A percentile compares a stretch with the other conserved stretches of the same genome.
Evolutionary conservation across 2,797 vertebrate species (phyloP).

Genomic region (Meda fulgida): DNA sequence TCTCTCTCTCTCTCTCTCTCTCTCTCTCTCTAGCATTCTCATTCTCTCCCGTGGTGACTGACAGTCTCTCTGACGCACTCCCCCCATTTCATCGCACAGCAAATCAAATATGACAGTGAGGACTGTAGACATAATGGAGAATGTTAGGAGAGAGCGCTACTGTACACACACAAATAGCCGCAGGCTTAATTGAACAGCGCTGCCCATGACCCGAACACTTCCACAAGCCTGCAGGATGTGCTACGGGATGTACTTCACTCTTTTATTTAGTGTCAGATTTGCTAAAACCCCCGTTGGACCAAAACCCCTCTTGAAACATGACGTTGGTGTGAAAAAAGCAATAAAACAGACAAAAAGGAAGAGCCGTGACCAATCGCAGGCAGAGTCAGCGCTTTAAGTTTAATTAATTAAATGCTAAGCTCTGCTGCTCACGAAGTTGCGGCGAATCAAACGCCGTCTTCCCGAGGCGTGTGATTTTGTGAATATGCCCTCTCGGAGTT

Average conservation of each 20-base stretch:
- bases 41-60: slow-evolving; percentile 55
- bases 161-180: slow-evolving; percentile 67
- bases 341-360: slow-evolving; percentile 35
- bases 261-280: slow-evolving; percentile 30
- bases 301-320: background rate
- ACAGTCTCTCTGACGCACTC: slow-evolving; percentile 57
- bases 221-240: slow-evolving; percentile 30
- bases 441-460: slow-evolving; percentile 11
- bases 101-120: slow-evolving; percentile 81
- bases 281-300: background rate
- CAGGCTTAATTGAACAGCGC: slow-evolving; percentile 65
- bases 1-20: slow-evolving; percentile 34
- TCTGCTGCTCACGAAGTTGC: slow-evolving; percentile 14
- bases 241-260: slow-evolving; percentile 1
- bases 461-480: slow-evolving; percentile 16
- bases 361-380: slow-evolving; percentile 29
- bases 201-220: slow-evolving; percentile 60
- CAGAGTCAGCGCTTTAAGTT: slow-evolving; percentile 43
- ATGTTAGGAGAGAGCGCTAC: slow-evolving; percentile 62
- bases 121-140: slow-evolving; percentile 78
- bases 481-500: background rate
- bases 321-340: background rate
- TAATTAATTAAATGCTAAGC: slow-evolving; percentile 47
- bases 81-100: slow-evolving; percentile 56
- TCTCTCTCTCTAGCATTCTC: slow-evolving; percentile 31